Base-by-base conservation (phyloP, 2,797 vertebrate genomes). In the Pseudochromis fuscus region DNA sequence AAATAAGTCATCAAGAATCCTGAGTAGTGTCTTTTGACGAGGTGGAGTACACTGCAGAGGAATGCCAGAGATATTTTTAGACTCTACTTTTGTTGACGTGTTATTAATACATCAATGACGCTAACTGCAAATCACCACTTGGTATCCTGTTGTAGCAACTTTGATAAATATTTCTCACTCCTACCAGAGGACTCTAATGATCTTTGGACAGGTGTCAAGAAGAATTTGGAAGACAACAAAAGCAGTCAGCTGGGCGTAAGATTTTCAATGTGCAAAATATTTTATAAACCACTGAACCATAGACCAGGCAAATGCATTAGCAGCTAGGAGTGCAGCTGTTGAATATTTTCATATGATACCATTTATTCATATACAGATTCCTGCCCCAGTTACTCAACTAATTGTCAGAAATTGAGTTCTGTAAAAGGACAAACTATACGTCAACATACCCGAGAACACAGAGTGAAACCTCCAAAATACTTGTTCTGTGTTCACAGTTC, bases 21-120 rank as follows among this genome's bases (percentile, higher is more conserved):
- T 49, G 87, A 67, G 16, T 0, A 24, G 31, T 88, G 1, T 19
- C 90, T 90, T 91, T 72, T 84, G 3, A 16, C 33, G 33, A 45
- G 11, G 0, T 2, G 6, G 5, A 40, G 13, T 31, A 23, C 6
- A 33, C 15, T 4, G 24, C 1, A 42, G 18, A 63, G 53, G 53
- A 85, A 79, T 77, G 16, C 42, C 37, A 15, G 11, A 0, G 2
- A 4, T 60, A 63, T 65, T 65, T 63, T 40, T 30, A 80, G 19
- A 27, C 46, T 45, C 24, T 49, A 66, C 67, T 58, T 75, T 64
- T 75, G 23, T 19, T 51, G 37, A 27, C 0, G 27, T 53, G 42
- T 59, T 37, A 56, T 6, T 30, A 1, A 62, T 33, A 31, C 0
- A 38, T 1, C 2, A 25, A 23, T 65, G 68, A 81, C 44, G 7